Conservation (phyloP, 2,113 vertebrate species). For the Spea bombifrons region DNA sequence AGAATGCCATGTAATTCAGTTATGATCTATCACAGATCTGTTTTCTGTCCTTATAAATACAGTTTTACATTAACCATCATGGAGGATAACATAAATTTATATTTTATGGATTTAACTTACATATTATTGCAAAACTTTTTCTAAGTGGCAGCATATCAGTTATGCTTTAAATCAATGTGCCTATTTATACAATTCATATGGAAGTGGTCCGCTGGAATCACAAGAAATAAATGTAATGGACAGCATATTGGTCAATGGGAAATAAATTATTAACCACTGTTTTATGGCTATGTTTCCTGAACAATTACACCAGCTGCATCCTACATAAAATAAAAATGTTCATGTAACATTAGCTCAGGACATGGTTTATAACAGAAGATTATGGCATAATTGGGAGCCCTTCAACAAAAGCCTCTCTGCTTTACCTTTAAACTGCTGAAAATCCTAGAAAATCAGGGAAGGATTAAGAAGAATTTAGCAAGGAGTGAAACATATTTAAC, state of each 20-base stretch:
- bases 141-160: conserved; percentile 36
- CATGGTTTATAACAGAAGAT: conserved; percentile 56
- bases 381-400: conserved; percentile 60
- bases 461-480: conserved; percentile 66
- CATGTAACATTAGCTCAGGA: conserved; percentile 55
- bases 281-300: conserved; percentile 54
- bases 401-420: conserved; percentile 55
- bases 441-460: conserved; percentile 62
- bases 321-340: conserved; percentile 47
- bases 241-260: conserved; percentile 59
- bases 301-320: conserved; percentile 50
- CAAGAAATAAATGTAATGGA: conserved; percentile 61
- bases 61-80: not conserved
- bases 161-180: conserved; percentile 31
- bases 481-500: conserved; percentile 60
- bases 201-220: conserved; percentile 40
- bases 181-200: conserved; percentile 32
- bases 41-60: conserved; percentile 4
- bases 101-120: conserved; percentile 27
- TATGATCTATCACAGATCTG: conserved; percentile 6
- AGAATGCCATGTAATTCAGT: not conserved
- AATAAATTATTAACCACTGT: conserved; percentile 59
- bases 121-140: conserved; percentile 25
- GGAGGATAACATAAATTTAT: conserved; percentile 13
- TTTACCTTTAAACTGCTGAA: conserved; percentile 59